Evolutionary conservation across 2,888 invertebrate genomes (phyloP).

Genomic region (Tuta absoluta): DNA sequence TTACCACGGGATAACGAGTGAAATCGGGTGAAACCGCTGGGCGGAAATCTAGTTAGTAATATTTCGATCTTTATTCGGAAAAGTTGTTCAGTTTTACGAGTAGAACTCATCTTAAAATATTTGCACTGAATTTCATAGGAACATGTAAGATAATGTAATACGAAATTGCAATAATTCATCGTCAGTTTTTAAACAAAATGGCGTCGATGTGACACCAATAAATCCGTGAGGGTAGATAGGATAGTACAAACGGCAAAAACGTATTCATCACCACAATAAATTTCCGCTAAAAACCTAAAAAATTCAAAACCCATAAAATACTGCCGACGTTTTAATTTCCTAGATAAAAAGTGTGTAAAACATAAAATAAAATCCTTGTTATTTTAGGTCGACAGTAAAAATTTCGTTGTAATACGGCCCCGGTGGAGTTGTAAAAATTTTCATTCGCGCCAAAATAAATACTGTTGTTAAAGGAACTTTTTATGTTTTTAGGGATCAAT

Average conservation of each 20-base stretch:
- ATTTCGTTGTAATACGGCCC: conserved; percentile 53
- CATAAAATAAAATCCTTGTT: conserved; percentile 36
- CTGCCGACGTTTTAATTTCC: conserved; percentile 53
- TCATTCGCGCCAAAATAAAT: neutral
- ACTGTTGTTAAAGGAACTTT: neutral
- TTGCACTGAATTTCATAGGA: too few species aligned
- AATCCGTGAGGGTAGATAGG: neutral
- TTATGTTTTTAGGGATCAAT: neutral
- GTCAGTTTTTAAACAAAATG: too few species aligned
- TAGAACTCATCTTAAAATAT: too few species aligned
- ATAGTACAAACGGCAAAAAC: neutral
- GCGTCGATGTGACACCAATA: neutral
- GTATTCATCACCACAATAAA: conserved; percentile 1
- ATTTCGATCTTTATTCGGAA: too few species aligned
- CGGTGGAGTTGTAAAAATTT: conserved; percentile 24
- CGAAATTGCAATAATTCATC: too few species aligned
- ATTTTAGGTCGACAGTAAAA: conserved; percentile 54
- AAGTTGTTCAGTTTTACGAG: too few species aligned
- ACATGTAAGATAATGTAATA: too few species aligned
- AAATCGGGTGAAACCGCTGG: too few species aligned
- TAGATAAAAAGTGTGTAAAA: conserved; percentile 49
- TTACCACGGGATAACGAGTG: too few species aligned
- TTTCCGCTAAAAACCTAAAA: conserved; percentile 1
- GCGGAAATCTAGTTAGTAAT: too few species aligned
- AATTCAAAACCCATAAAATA: conserved; percentile 23